A percentile compares a stretch with the other conserved stretches of the same genome.
phyloP scores from a whole-genome alignment of 1,140 invertebrate species.

The Brachionus asplanchnoidis region DNA sequence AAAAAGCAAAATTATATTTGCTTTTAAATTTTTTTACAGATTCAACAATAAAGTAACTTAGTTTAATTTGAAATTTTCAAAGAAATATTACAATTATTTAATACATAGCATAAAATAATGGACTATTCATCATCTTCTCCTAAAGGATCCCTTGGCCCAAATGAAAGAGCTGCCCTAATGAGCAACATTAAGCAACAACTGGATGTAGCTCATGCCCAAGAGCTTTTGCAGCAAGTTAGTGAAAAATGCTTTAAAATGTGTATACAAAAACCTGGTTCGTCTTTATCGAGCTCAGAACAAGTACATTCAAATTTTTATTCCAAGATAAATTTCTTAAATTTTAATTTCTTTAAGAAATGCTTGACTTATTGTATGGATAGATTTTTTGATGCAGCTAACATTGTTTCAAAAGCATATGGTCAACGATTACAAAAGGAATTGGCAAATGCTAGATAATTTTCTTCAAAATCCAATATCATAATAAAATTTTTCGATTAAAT shows the following conservation, averaged over 20 bases:
- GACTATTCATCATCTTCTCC: constrained; percentile 1
- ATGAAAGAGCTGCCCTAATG: constrained; percentile 63
- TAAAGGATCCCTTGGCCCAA: constrained; percentile 4
- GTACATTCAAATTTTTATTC: constrained; percentile 56
- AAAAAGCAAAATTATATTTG: neutral
- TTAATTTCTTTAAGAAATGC: constrained; percentile 72
- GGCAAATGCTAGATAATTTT: constrained; percentile 30
- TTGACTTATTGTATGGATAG: constrained; percentile 95
- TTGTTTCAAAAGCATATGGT: constrained; percentile 77
- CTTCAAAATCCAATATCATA: neutral
- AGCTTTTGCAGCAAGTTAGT: constrained; percentile 82
- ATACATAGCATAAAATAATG: neutral
- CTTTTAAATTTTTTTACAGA: neutral
- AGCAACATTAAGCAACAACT: constrained; percentile 93
- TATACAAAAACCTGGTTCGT: constrained; percentile 79
- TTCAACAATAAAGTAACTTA: neutral
- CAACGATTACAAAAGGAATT: constrained; percentile 66
- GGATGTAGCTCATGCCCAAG: constrained; percentile 85
- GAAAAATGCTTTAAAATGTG: constrained; percentile 96
- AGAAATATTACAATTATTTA: constrained; percentile 18
- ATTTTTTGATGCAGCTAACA: constrained; percentile 90
- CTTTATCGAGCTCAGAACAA: constrained; percentile 83
- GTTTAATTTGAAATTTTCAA: neutral
- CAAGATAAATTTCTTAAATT: neutral
- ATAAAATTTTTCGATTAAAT: neutral